A percentile compares a stretch with the other conserved stretches of the same genome.
Evolutionary conservation across 2,797 vertebrate genomes (phyloP).

Genomic region (Chaetodon trifasciatus): DNA sequence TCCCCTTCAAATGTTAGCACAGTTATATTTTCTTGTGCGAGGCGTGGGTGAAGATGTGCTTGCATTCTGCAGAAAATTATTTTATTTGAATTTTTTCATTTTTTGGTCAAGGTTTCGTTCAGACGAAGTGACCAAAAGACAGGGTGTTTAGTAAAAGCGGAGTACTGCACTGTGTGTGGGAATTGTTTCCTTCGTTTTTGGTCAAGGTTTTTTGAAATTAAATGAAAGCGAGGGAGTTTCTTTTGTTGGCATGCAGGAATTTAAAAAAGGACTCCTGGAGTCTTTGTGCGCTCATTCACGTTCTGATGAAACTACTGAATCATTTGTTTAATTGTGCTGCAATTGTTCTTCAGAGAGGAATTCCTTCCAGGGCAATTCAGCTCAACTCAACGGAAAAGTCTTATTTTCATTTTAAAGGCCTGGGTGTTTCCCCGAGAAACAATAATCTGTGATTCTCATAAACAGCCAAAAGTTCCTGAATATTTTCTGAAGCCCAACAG

Average conservation of each 20-base stretch:
- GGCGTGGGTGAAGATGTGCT: conserved; percentile 13
- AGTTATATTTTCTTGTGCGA: conserved; percentile 7
- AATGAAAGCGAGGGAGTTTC: conserved; percentile 25
- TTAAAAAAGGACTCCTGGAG: conserved; percentile 12
- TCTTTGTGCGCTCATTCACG: conserved; percentile 23
- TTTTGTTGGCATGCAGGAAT: conserved; percentile 22
- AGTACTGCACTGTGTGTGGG: conserved; percentile 6
- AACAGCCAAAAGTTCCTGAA: conserved; percentile 34
- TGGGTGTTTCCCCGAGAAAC: conserved; percentile 31
- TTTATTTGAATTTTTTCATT: background rate
- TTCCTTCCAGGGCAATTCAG: conserved; percentile 31
- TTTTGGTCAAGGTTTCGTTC: conserved; percentile 31
- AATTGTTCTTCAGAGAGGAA: conserved; percentile 43
- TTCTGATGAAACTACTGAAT: conserved; percentile 44
- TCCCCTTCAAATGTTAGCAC: conserved; percentile 20
- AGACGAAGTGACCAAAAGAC: conserved; percentile 18
- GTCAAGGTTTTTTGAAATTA: conserved; percentile 43
- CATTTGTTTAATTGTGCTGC: conserved; percentile 48
- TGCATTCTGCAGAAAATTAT: background rate
- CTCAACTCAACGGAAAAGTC: conserved; percentile 28
- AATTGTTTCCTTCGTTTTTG: conserved; percentile 10
- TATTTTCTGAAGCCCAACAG: conserved; percentile 14
- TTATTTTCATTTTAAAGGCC: conserved; percentile 31
- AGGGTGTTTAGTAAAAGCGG: conserved; percentile 13
- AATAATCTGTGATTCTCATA: conserved; percentile 50